A percentile compares a stretch with the other conserved stretches of the same genome.
phyloP scores from a whole-genome alignment of 2,888 invertebrate genomes.

The Eupithecia subfuscata region DNA sequence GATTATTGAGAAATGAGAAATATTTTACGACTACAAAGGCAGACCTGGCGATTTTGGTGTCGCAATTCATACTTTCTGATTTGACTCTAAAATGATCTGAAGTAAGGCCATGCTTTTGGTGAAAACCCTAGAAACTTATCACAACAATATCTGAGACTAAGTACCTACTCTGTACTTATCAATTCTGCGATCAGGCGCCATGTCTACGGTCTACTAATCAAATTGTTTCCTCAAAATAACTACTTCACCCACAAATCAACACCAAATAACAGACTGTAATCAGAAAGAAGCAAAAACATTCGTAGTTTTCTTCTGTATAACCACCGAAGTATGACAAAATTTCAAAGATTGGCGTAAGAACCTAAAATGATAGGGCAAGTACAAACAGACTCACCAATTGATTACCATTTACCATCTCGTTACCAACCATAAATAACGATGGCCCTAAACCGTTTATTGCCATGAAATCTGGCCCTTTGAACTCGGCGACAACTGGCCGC shows the following conservation, averaged over 20 bases:
- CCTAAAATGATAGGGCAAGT: neutral
- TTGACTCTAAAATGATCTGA: neutral
- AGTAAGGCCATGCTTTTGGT: neutral
- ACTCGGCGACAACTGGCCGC: constrained; percentile 16
- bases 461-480: constrained; percentile 15
- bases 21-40: neutral
- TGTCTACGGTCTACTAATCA: neutral
- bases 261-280: neutral
- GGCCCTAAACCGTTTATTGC: neutral
- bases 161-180: neutral
- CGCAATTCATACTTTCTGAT: neutral
- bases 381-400: neutral
- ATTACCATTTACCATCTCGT: constrained; percentile 7
- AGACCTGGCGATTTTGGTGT: neutral
- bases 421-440: constrained; percentile 1
- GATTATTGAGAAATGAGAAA: constrained; percentile 11
- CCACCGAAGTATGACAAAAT: neutral
- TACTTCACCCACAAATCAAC: neutral
- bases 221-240: neutral
- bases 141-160: neutral
- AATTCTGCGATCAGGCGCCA: neutral
- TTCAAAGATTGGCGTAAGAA: neutral
- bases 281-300: neutral
- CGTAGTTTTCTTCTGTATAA: neutral
- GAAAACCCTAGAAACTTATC: neutral